Conservation (phyloP, 2,888 invertebrate species). For the Automeris io region DNA sequence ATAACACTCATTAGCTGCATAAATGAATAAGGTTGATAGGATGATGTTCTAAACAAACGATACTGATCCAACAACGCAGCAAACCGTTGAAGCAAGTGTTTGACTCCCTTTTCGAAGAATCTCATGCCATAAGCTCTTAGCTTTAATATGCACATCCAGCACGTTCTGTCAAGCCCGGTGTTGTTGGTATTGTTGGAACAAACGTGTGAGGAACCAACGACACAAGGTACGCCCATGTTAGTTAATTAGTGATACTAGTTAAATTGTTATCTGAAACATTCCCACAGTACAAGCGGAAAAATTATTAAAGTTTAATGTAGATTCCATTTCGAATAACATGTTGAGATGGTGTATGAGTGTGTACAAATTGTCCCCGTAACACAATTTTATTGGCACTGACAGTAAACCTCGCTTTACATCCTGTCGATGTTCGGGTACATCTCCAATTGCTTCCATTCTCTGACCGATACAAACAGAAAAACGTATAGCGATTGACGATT, state of each 20-base stretch:
- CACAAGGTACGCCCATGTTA: neutral
- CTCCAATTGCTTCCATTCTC: constrained; percentile 2
- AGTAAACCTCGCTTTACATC: constrained; percentile 3
- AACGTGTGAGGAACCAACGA: too few relatives aligned
- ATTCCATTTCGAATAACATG: neutral
- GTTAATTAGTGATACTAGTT: neutral
- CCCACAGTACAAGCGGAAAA: neutral
- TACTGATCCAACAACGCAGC: too few relatives aligned
- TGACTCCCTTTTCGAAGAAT: too few relatives aligned
- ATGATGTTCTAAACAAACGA: too few relatives aligned
- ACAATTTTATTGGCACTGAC: neutral
- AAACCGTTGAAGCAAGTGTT: too few relatives aligned
- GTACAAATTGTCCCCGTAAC: neutral
- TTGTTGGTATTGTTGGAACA: too few relatives aligned
- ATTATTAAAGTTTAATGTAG: neutral
- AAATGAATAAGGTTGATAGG: too few relatives aligned
- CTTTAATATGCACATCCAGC: too few relatives aligned
- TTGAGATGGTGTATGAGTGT: neutral
- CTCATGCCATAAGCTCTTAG: too few relatives aligned
- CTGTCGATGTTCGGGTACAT: neutral
- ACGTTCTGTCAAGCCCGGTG: too few relatives aligned
- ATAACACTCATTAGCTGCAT: too few relatives aligned
- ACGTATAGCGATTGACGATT: constrained; percentile 4
- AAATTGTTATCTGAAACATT: neutral
- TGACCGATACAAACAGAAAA: neutral